A percentile compares a stretch with the other conserved stretches of the same genome.
phyloP scores from a whole-genome alignment of 2,113 vertebrate genomes.

The Himantopus leucocephalus region DNA sequence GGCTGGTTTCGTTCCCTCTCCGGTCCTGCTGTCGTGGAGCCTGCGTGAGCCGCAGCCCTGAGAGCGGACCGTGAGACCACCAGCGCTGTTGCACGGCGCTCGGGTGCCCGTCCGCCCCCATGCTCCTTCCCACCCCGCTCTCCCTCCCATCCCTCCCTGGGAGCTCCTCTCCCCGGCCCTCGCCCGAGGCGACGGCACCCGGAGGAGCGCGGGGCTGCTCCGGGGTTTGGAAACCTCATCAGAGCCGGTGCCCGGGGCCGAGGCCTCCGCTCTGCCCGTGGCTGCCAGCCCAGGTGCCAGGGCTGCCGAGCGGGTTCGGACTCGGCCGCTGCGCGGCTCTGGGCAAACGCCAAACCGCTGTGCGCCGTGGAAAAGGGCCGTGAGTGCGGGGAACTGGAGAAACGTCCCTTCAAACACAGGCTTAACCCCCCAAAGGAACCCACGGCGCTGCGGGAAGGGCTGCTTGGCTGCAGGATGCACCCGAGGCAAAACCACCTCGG shows the following conservation, averaged over 20 bases:
- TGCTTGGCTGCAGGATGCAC: background rate
- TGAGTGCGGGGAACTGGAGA: background rate
- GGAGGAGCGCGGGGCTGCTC: background rate
- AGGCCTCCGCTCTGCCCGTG: background rate
- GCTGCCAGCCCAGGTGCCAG: background rate
- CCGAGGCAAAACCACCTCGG: background rate
- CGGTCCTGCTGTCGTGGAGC: background rate
- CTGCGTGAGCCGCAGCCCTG: background rate
- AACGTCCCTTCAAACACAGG: background rate
- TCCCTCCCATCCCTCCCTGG: background rate
- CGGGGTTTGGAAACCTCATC: background rate
- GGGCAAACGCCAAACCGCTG: background rate
- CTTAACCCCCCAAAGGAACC: background rate
- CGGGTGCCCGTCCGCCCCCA: fast-evolving
- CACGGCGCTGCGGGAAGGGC: fast-evolving
- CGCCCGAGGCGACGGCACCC: background rate
- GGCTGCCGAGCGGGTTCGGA: background rate
- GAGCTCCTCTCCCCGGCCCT: background rate
- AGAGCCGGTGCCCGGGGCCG: background rate
- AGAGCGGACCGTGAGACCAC: background rate
- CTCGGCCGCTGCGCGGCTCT: background rate
- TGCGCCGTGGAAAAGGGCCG: background rate
- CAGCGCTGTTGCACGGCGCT: background rate
- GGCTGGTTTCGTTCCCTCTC: background rate
- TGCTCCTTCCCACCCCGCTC: background rate